Evolutionary conservation across 1,140 invertebrate genomes (phyloP), one percentile per base, ranked within the genome.

Genomic region (Drosophila triauraria): DNA sequence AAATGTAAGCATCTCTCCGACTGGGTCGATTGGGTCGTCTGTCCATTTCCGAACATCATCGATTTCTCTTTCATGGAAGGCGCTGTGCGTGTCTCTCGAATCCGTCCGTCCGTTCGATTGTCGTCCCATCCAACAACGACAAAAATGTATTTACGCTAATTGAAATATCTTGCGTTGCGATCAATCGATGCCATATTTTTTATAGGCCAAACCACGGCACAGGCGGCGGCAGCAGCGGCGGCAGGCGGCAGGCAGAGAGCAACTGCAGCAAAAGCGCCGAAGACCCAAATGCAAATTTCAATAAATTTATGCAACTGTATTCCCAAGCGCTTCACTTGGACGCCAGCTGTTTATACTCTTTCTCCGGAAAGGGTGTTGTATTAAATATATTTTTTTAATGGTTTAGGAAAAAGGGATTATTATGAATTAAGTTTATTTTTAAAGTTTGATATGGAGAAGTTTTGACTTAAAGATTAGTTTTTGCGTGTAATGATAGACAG

Each of bases 91-190:
- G 64, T 69, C 67, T 48, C 42, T 43, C n/a, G 48, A 17, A 27
- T 53, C 64, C 40, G 61, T 54, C 80, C 25, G 58, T 53, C 47
- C 15, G 30, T 65, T 61, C 57, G 62, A 44, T 65, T 62, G 40
- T 53, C 56, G 63, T 82, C 85, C 77, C 53, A 46, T 65, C 58
- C 63, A 81, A 69, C 68, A 80, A 80, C 78, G 81, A 80, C 85
- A 90, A 82, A 90, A 90, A 90, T 90, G 85, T 90, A 90, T 90
- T 90, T 90, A 90, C 85, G 85, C 85, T 90, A 90, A 90, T 90
- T 90, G 85, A 90, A 90, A 90, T 90, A 90, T 90, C 85, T 90
- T 79, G 85, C 85, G 85, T 82, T 85, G 70, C 85, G 85, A 90
- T 90, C 85, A 90, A 90, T 90, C 85, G 85, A 90, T 90, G 85